Percentiles rank a stretch among this genome's conserved stretches.
These are phyloP conservation scores for Masticophis lateralis DNA, from an alignment of 2,797 vertebrate species.

Conservation along the genomic window DNA sequence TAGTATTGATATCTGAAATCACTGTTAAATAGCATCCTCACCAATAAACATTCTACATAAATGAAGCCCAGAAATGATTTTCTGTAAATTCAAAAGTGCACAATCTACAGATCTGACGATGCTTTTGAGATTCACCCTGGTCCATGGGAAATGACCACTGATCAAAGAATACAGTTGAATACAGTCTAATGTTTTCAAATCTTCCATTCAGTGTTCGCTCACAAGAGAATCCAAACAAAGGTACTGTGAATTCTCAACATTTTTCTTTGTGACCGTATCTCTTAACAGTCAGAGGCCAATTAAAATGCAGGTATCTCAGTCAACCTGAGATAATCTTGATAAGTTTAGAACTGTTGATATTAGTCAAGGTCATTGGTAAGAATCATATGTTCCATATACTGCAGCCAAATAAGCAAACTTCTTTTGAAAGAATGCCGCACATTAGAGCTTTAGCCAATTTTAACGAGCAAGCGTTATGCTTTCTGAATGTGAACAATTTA, in stretches of 20 bases:
- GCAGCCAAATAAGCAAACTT: neutral
- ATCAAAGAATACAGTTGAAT: constrained; percentile 30
- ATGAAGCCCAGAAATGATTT: constrained; percentile 69
- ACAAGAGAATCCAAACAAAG: neutral
- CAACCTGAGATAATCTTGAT: neutral
- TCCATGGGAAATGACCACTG: constrained; percentile 22
- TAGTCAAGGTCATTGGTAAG: neutral
- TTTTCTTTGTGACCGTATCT: neutral
- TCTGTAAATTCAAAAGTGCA: constrained; percentile 68
- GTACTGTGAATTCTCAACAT: neutral
- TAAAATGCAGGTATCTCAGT: neutral
- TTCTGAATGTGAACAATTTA: neutral
- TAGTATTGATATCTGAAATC: constrained; percentile 72
- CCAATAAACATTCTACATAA: constrained; percentile 70
- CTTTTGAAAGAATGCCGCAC: neutral
- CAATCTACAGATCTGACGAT: constrained; percentile 66
- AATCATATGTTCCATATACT: no score
- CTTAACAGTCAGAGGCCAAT: neutral
- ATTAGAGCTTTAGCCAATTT: neutral
- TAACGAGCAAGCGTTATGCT: neutral
- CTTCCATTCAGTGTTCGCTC: neutral
- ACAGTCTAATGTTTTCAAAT: neutral
- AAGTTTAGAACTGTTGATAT: neutral
- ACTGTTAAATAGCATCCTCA: constrained; percentile 73
- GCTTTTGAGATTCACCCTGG: constrained; percentile 67